Evolutionary conservation across 1,140 invertebrate species (phyloP).

Genomic region (Mylabris phalerata): DNA sequence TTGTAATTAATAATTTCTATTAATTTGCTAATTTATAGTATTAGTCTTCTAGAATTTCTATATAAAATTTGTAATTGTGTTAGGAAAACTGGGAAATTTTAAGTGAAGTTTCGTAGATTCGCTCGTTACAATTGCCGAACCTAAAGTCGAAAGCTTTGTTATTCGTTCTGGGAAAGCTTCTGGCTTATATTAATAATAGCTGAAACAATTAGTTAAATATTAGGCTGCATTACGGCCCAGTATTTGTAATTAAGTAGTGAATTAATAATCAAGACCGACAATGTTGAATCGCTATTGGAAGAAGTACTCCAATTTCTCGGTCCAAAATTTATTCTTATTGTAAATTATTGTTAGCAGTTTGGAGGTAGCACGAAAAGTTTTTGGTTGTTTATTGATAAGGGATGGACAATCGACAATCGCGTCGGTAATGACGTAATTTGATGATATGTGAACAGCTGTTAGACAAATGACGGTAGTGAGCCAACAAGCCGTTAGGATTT

Average conservation of each 20-base stretch:
- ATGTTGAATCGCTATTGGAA: conserved; percentile 3
- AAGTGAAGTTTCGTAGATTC: neutral
- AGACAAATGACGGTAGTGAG: conserved; percentile 42
- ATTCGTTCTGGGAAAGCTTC: conserved; percentile 20
- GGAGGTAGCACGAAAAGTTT: neutral
- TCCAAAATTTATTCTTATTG: too few relatives aligned
- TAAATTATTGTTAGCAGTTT: too few relatives aligned
- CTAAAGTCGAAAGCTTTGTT: neutral
- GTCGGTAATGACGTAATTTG: conserved; percentile 36
- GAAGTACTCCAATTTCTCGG: conserved; percentile 8
- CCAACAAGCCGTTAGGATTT: conserved; percentile 39
- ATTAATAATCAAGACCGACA: conserved; percentile 13
- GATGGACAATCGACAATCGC: conserved; percentile 32
- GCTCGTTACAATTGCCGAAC: neutral
- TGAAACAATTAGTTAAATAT: conserved; percentile 41
- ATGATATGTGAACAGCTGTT: conserved; percentile 42
- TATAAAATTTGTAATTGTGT: too few relatives aligned
- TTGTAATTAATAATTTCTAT: too few relatives aligned
- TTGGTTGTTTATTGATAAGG: conserved; percentile 28
- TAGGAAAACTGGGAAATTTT: too few relatives aligned
- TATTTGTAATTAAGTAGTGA: conserved; percentile 21
- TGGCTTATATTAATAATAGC: conserved; percentile 38
- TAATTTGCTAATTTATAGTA: too few relatives aligned
- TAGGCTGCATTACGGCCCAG: conserved; percentile 36
- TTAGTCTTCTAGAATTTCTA: too few relatives aligned